Evolutionary conservation across 2,888 invertebrate species (phyloP).

Genomic region (Tetheella fluctuosa): DNA sequence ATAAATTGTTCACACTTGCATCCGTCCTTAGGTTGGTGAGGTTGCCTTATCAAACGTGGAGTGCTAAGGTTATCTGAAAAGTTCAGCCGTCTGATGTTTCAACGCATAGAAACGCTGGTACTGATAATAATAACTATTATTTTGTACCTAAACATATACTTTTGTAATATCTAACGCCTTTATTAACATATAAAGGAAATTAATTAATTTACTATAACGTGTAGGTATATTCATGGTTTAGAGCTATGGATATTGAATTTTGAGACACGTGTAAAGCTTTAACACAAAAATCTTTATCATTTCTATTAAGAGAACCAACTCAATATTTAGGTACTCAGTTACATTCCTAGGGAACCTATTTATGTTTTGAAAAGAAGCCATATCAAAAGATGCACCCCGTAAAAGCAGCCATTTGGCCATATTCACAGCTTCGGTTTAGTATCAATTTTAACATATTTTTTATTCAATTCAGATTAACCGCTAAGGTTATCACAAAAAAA

Average conservation of each 20-base stretch:
- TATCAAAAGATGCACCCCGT: no score
- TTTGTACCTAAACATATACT: background rate
- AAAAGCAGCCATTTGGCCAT: no score
- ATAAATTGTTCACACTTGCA: background rate
- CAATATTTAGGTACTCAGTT: no score
- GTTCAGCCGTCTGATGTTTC: background rate
- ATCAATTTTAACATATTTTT: no score
- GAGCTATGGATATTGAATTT: background rate
- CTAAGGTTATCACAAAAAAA: no score
- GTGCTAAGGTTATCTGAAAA: background rate
- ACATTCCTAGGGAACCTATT: no score
- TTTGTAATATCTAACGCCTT: background rate
- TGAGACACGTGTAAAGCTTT: background rate
- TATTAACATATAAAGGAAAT: background rate
- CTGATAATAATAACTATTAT: constrained; percentile 5
- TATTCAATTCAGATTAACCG: no score
- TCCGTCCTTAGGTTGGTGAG: background rate
- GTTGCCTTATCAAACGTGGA: background rate
- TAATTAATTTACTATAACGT: background rate
- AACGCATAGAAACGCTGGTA: background rate
- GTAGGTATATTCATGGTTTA: background rate
- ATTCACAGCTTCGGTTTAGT: no score
- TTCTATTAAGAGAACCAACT: no score
- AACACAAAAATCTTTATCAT: background rate
- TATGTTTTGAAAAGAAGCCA: no score